A percentile compares a stretch with the other conserved stretches of the same genome.
These are phyloP conservation scores for Chymomyza procnemis DNA, from an alignment of 2,888 invertebrate genomes.

Conservation along the genomic window DNA sequence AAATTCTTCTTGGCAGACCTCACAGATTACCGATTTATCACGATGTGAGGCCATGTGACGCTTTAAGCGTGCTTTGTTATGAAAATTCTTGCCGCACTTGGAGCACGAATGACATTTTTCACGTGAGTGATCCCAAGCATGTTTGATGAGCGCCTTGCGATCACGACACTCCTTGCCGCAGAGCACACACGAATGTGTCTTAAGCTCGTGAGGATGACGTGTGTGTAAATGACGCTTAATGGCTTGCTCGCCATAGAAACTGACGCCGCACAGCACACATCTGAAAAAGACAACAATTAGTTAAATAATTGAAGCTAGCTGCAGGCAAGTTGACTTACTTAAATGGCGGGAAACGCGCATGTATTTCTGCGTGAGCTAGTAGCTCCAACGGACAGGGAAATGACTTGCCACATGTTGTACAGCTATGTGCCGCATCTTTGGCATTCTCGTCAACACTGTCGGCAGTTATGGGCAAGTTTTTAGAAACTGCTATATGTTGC, in stretches of 20 bases:
- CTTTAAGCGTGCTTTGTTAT: conserved; percentile 83
- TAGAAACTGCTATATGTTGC: background rate
- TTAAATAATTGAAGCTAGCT: background rate
- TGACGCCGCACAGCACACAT: conserved; percentile 84
- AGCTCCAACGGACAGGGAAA: conserved; percentile 88
- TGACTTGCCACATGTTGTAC: conserved; percentile 88
- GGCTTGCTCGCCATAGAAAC: conserved; percentile 82
- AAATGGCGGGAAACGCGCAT: conserved; percentile 82
- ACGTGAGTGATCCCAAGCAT: conserved; percentile 84
- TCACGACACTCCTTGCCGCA: conserved; percentile 86
- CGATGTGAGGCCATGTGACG: conserved; percentile 86
- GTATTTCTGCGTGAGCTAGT: conserved; percentile 88
- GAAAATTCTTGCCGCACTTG: conserved; percentile 85
- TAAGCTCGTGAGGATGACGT: conserved; percentile 82
- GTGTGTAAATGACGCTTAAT: conserved; percentile 83
- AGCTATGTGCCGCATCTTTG: conserved; percentile 81
- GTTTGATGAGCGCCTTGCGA: conserved; percentile 83
- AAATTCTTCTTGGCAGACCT: conserved; percentile 85
- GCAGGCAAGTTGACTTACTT: conserved; percentile 67
- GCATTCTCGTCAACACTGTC: conserved; percentile 50
- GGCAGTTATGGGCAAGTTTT: background rate
- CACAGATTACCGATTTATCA: conserved; percentile 85
- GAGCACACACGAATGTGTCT: conserved; percentile 83
- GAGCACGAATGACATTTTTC: conserved; percentile 83
- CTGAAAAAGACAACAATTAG: conserved; percentile 60